Conservation (phyloP, 1,140 invertebrate species). For the Tetragnatha versicolor region DNA sequence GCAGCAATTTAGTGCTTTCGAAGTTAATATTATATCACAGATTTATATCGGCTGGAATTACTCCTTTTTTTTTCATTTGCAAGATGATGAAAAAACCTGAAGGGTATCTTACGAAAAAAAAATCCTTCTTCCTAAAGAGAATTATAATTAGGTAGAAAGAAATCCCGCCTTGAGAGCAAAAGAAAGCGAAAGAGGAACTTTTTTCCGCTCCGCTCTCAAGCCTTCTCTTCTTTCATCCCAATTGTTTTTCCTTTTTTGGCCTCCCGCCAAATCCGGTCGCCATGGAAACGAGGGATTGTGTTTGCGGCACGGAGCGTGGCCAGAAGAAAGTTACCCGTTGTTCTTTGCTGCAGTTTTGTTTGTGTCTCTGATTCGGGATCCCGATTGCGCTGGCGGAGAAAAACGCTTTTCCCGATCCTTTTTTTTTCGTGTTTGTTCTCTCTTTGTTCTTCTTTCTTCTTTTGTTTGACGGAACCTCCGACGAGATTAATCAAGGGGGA, state of each 20-base stretch:
- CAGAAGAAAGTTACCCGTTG: conserved; percentile 12
- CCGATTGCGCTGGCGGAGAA: not conserved
- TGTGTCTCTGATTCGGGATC: not conserved
- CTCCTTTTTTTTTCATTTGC: no score
- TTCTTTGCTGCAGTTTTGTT: conserved; percentile 36
- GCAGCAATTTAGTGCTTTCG: no score
- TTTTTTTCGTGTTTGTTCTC: no score
- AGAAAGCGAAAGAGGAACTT: conserved; percentile 13
- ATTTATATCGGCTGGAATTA: no score
- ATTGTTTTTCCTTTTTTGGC: conserved; percentile 32
- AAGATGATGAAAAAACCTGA: not conserved
- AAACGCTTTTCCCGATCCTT: not conserved
- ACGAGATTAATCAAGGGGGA: no score
- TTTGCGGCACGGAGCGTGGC: conserved; percentile 40
- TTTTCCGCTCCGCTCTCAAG: not conserved
- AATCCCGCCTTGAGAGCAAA: not conserved
- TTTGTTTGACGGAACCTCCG: no score
- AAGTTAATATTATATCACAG: no score
- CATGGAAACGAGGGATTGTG: conserved; percentile 39
- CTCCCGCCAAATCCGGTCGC: conserved; percentile 33
- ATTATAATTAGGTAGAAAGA: conserved; percentile 26
- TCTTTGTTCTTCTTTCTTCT: no score
- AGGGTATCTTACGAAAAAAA: not conserved
- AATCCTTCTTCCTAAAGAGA: conserved; percentile 2
- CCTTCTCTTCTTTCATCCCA: conserved; percentile 1